These are phyloP conservation scores for Tribolium freemani DNA, from an alignment of 2,888 invertebrate species.

Conservation along the genomic window DNA sequence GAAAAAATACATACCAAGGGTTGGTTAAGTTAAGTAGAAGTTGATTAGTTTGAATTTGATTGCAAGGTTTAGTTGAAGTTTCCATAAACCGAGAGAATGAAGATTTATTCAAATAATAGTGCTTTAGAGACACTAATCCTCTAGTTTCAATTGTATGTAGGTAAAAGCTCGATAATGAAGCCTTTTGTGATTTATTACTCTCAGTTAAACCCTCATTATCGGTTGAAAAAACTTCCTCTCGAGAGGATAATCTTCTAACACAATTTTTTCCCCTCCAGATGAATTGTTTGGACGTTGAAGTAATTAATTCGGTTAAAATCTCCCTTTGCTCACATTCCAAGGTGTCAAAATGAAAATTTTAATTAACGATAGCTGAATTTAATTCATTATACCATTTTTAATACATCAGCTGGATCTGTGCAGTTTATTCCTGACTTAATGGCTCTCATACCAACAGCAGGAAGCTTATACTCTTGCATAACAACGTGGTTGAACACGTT, in stretches of 20 bases:
- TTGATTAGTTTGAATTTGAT: not conserved
- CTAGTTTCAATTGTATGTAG: not conserved
- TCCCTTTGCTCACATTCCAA: too few species aligned
- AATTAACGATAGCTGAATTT: conserved; percentile 12
- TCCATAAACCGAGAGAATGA: not conserved
- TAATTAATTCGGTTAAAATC: too few species aligned
- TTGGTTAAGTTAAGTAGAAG: too few species aligned
- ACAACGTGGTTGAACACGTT: conserved; percentile 36
- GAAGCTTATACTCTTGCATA: conserved; percentile 37
- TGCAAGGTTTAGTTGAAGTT: not conserved
- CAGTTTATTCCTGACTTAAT: conserved; percentile 10
- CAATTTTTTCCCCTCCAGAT: too few species aligned
- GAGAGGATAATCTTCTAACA: not conserved
- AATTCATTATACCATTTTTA: conserved; percentile 19
- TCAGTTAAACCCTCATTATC: not conserved
- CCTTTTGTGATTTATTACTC: not conserved
- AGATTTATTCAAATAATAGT: not conserved
- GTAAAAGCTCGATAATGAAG: not conserved
- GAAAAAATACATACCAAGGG: too few species aligned
- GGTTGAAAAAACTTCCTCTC: not conserved
- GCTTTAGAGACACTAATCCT: too few species aligned
- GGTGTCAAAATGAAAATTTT: not conserved
- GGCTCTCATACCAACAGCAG: conserved; percentile 32
- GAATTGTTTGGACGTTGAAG: too few species aligned
- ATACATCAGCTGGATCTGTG: conserved; percentile 22